Percentiles rank a stretch among this genome's conserved stretches.
Conservation (phyloP, 2,888 invertebrate species). For the Plebejus argus region DNA sequence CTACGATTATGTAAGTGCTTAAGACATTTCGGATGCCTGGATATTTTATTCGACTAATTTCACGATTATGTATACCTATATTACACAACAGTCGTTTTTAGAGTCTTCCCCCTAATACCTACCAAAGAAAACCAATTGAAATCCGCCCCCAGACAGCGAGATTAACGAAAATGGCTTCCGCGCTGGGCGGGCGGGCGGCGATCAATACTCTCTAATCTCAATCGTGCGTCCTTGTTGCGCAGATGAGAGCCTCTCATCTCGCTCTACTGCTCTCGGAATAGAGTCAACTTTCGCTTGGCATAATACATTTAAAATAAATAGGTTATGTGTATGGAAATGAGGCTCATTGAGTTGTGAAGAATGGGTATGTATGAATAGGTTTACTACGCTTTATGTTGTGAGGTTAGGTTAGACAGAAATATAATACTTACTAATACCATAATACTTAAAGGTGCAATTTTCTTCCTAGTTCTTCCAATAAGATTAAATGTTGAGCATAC, state of each 20-base stretch:
- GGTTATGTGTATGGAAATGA: slow-evolving; percentile 22
- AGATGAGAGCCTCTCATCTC: slow-evolving; percentile 36
- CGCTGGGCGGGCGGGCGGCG: slow-evolving; percentile 43
- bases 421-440: background rate
- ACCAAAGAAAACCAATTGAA: slow-evolving; percentile 40
- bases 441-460: background rate
- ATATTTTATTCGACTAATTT: background rate
- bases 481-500: background rate
- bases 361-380: background rate
- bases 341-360: slow-evolving; percentile 20
- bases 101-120: slow-evolving; percentile 22
- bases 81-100: background rate
- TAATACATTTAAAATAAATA: background rate
- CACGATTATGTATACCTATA: no score
- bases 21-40: background rate
- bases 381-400: background rate
- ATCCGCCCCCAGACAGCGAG: slow-evolving; percentile 67
- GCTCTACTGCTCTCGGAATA: slow-evolving; percentile 36
- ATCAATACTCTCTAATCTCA: slow-evolving; percentile 68
- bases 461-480: background rate
- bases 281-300: slow-evolving; percentile 40
- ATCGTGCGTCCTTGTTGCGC: slow-evolving; percentile 68
- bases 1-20: background rate
- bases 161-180: slow-evolving; percentile 68
- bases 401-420: background rate